Evolutionary conservation across 2,888 invertebrate species (phyloP), one percentile per base, ranked within the genome.

Genomic region (Lepidochrysops patricia): DNA sequence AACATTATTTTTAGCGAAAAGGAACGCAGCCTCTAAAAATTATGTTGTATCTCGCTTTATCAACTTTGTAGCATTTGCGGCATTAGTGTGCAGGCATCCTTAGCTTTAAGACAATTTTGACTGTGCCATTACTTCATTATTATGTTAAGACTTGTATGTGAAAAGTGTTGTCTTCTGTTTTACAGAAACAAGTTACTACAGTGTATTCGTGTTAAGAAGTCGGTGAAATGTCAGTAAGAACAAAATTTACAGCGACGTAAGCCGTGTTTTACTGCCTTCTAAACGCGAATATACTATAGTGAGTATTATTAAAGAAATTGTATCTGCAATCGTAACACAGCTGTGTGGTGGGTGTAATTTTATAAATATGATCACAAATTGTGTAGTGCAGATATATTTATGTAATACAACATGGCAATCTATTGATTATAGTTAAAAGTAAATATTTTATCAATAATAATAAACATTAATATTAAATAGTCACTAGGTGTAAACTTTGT

Each of bases 381-480:
- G 29, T 54, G 54, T 54, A 54, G 12, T 13, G 12, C 19, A 54
- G 15, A 50, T 54, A 19, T 32, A 54, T 54, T 54, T 54, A 19
- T 54, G 29, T 19, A 27, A 19, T 54, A 13, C 54, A 29, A 52
- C 52, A 54, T 54, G 29, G 54, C 54, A 54, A 54, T 54, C 54
- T 32, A 12, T 29, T 13, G 19, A 15, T 23, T 19, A 13, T 15
- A 15, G 27, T 50, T 49, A 26, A 26, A 26, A 13, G 5, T 25
- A 26, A 5, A 50, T 26, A 50, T 26, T 26, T 6, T 50, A 50
- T 43, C 43, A 19, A 3, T 43, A 43, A 23, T 43, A 43, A 43
- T 29, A 29, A 29, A 29, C 29, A 7, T 29, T 9, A 29, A 29
- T 29, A 29, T 9, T 29, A 43, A 9, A 23, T 43, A 23, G 43